These are phyloP conservation scores for Byasa hedistus DNA, from an alignment of 2,888 invertebrate species.

Conservation along the genomic window DNA sequence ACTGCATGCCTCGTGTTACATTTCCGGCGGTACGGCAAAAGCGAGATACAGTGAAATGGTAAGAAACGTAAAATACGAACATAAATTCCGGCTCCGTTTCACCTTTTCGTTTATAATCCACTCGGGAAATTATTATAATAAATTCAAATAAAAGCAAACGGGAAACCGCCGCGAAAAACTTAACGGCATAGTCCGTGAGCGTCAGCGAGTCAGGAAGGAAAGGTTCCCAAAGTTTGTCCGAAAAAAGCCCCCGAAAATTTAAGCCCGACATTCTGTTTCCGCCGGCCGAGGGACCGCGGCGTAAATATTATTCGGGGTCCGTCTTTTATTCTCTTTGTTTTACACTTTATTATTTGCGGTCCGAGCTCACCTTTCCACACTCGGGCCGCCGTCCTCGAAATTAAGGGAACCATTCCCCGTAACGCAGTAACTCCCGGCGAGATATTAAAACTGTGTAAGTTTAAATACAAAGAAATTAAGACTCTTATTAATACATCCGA, in stretches of 20 bases:
- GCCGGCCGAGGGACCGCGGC: conserved; percentile 53
- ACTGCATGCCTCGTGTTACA: not conserved
- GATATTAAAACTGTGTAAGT: conserved; percentile 51
- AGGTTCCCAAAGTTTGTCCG: conserved; percentile 49
- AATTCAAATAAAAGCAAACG: conserved; percentile 63
- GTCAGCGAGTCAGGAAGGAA: conserved; percentile 72
- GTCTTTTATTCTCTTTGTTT: conserved; percentile 73
- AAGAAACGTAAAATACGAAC: conserved; percentile 27
- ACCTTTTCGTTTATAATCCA: conserved; percentile 54
- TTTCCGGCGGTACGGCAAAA: not conserved
- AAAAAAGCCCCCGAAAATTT: conserved; percentile 65
- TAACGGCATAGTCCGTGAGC: conserved; percentile 59
- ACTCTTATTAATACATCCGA: conserved; percentile 57
- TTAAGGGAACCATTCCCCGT: conserved; percentile 38
- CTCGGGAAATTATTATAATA: conserved; percentile 59
- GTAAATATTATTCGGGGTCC: conserved; percentile 72
- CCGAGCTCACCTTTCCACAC: conserved; percentile 42
- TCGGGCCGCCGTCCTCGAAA: conserved; percentile 39
- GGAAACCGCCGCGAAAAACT: conserved; percentile 59
- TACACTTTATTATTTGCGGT: conserved; percentile 67
- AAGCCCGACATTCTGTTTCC: conserved; percentile 67
- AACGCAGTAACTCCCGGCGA: conserved; percentile 43
- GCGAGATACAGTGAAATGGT: conserved; percentile 2
- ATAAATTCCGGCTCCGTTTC: conserved; percentile 48
- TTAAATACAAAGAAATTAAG: conserved; percentile 57